phyloP scores from a whole-genome alignment of 2,888 invertebrate species.

The Buathra laborator region DNA sequence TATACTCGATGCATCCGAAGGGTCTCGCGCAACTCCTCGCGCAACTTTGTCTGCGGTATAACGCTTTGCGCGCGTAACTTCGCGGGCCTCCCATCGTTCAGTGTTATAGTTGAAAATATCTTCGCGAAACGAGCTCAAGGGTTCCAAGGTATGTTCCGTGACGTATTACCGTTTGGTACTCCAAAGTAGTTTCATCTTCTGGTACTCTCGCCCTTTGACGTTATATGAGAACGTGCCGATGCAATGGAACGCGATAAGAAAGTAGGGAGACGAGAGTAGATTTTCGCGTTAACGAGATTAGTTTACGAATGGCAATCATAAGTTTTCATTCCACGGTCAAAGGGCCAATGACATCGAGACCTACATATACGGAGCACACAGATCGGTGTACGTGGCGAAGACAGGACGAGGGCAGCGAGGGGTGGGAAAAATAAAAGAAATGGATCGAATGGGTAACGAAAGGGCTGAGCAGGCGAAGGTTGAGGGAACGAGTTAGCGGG shows the following conservation, averaged over 20 bases:
- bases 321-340: too few species aligned
- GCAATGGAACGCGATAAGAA: conserved; percentile 2
- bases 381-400: not conserved
- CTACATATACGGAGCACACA: too few species aligned
- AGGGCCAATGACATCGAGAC: too few species aligned
- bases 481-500: not conserved
- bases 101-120: too few species aligned
- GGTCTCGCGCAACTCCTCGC: not conserved
- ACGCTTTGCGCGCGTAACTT: not conserved
- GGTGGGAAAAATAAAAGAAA: conserved; percentile 26
- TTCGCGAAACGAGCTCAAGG: conserved; percentile 8
- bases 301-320: too few species aligned
- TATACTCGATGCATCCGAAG: not conserved
- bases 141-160: conserved; percentile 42
- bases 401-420: not conserved
- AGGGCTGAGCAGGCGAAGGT: conserved; percentile 33
- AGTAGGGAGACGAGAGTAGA: conserved; percentile 15
- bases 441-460: conserved; percentile 51
- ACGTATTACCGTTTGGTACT: conserved; percentile 1
- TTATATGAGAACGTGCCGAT: not conserved
- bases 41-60: too few species aligned
- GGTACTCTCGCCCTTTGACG: too few species aligned
- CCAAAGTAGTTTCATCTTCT: too few species aligned
- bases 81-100: not conserved
- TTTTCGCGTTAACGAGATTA: too few species aligned